A percentile compares a stretch with the other conserved stretches of the same genome.
Conservation (phyloP, 1,140 invertebrate genomes). For the Oppia nitens region DNA sequence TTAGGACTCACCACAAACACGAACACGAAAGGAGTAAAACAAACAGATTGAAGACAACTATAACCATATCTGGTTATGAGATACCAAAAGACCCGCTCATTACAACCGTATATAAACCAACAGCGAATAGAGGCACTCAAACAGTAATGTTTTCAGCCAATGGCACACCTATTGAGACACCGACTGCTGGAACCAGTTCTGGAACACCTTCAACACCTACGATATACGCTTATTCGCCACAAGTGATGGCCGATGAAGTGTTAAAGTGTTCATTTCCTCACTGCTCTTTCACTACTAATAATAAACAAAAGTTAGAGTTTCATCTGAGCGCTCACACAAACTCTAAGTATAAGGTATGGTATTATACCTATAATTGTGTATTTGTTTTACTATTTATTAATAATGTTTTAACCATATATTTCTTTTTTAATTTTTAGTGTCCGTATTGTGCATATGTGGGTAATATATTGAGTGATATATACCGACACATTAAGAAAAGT, state of each 20-base stretch:
- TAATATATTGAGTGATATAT: slow-evolving; percentile 1
- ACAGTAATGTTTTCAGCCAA: not conserved
- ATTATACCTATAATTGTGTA: not conserved
- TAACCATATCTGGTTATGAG: not conserved
- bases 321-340: not conserved
- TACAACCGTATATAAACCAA: not conserved
- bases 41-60: not conserved
- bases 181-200: not conserved
- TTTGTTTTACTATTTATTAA: not conserved
- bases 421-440: not conserved
- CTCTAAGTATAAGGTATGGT: not conserved
- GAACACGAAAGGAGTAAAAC: not conserved
- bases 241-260: not conserved
- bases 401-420: not conserved
- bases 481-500: not conserved
- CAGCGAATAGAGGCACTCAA: not conserved
- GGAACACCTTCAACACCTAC: not conserved
- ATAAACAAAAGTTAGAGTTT: not conserved
- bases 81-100: not conserved
- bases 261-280: not conserved
- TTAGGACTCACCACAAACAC: slow-evolving; percentile 1
- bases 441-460: not conserved
- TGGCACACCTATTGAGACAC: not conserved
- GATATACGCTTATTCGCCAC: not conserved
- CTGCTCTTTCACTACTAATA: not conserved